phyloP scores from a whole-genome alignment of 2,888 invertebrate species.

The Drosophila paracracens region DNA sequence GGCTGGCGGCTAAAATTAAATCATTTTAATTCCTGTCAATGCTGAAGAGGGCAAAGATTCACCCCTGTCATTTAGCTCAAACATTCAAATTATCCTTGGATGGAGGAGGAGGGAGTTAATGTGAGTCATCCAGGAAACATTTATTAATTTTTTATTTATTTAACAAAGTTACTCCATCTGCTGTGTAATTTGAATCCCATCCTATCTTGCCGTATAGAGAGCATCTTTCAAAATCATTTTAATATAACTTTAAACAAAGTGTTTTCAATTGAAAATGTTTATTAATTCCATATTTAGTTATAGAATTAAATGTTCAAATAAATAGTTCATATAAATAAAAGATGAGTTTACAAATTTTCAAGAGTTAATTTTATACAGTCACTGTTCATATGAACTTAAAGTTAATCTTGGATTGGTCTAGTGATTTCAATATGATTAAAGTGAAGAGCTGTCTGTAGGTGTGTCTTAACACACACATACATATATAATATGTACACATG shows the following conservation, averaged over 20 bases:
- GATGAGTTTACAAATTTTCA: too few species aligned
- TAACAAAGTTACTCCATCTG: background rate
- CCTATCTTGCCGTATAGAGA: background rate
- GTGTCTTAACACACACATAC: too few species aligned
- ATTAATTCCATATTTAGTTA: background rate
- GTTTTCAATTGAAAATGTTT: background rate
- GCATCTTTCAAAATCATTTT: background rate
- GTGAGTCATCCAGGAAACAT: background rate
- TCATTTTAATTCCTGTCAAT: background rate
- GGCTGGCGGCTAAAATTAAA: background rate
- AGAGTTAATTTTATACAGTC: too few species aligned
- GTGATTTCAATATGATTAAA: background rate
- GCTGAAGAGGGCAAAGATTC: background rate
- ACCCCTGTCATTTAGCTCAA: background rate
- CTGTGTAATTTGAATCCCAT: background rate
- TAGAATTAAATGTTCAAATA: background rate
- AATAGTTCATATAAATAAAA: background rate
- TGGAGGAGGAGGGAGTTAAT: background rate
- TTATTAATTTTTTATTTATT: background rate
- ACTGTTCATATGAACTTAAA: too few species aligned
- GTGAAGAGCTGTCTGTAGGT: background rate
- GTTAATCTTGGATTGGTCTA: background rate
- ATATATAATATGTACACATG: background rate
- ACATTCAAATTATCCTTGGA: background rate
- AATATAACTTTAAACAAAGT: background rate